Conservation (phyloP, 35 echinoderm and acorn worm species). For the Acanthaster planci region DNA sequence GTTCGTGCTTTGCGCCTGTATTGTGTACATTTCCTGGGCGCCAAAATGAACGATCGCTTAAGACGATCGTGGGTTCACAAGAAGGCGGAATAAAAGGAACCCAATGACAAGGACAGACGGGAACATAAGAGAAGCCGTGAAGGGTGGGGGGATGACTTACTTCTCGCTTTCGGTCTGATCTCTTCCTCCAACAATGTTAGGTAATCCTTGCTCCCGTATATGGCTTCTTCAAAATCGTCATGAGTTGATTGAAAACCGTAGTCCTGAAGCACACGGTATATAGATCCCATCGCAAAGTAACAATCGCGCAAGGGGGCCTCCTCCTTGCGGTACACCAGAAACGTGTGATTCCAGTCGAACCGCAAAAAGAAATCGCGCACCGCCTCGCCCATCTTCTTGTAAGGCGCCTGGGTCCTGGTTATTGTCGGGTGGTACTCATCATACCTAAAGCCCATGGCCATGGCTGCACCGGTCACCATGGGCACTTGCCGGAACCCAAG, state of each 20-base stretch:
- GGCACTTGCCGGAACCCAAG: conserved; percentile 79
- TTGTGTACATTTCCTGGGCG: neutral
- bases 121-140: neutral
- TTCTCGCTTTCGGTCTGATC: conserved; percentile 38
- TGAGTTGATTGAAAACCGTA: neutral
- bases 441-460: conserved; percentile 36
- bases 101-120: neutral
- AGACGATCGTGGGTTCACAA: neutral
- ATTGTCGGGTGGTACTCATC: neutral
- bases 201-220: conserved; percentile 1
- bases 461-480: conserved; percentile 67
- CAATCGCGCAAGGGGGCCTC: neutral
- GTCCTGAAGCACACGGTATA: neutral
- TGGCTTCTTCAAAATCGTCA: neutral
- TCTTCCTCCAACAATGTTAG: conserved; percentile 2
- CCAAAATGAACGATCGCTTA: neutral
- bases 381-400: conserved; percentile 23
- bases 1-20: neutral
- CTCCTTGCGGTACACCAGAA: neutral
- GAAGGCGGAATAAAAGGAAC: too few relatives aligned
- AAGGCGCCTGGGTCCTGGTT: conserved; percentile 32
- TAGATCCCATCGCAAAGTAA: conserved; percentile 8
- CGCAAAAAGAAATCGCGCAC: neutral
- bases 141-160: conserved; percentile 9
- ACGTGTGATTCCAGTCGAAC: neutral